Evolutionary conservation across 2,888 invertebrate species (phyloP).

Genomic region (Cetonia aurata): DNA sequence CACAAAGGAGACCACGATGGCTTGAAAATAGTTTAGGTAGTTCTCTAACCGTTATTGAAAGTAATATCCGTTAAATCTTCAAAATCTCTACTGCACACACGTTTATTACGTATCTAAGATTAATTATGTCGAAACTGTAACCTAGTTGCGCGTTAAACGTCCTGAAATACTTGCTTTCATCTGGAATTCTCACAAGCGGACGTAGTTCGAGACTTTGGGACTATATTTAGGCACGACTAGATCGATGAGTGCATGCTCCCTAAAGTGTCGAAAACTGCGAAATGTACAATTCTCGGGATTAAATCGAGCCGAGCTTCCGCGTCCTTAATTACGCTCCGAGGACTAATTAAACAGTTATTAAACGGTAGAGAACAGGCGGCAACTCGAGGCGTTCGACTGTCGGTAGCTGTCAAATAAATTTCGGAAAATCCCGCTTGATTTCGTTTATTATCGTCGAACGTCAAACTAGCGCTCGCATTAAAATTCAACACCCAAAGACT

Average conservation of each 20-base stretch:
- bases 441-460: neutral
- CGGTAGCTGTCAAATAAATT: constrained; percentile 14
- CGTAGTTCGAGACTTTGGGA: too few relatives aligned
- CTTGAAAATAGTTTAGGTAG: neutral
- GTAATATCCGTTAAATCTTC: neutral
- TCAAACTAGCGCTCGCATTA: neutral
- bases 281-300: constrained; percentile 15
- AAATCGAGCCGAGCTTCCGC: constrained; percentile 4
- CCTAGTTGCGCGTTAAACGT: too few relatives aligned
- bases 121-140: too few relatives aligned
- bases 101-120: too few relatives aligned
- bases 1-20: constrained; percentile 13
- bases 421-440: constrained; percentile 5
- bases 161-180: too few relatives aligned
- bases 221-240: neutral
- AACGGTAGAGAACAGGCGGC: constrained; percentile 5
- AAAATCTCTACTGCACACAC: too few relatives aligned
- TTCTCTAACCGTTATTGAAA: neutral
- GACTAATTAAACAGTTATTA: constrained; percentile 24
- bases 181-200: too few relatives aligned
- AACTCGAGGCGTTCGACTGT: constrained; percentile 13
- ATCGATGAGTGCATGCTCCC: neutral
- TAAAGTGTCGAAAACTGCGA: constrained; percentile 14
- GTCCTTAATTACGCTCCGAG: constrained; percentile 18
- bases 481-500: too few relatives aligned